A percentile compares a stretch with the other conserved stretches of the same genome.
phyloP scores from a whole-genome alignment of 2,113 vertebrate species.

The Trogon melanurus region DNA sequence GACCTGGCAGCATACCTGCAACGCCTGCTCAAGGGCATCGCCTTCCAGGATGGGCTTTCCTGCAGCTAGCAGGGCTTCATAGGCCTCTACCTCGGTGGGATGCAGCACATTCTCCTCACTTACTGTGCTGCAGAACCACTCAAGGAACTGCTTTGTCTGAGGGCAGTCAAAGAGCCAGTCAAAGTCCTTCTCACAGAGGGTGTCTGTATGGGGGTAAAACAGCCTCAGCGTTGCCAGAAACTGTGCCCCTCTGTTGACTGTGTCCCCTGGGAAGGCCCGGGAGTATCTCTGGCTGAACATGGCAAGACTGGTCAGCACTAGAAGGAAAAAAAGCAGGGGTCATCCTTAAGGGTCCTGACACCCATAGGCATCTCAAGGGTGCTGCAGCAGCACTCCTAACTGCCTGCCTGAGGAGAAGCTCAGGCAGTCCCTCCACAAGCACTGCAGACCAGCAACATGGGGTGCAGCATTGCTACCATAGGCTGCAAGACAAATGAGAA shows the following conservation, averaged over 20 bases:
- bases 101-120: background rate
- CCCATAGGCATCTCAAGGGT: background rate
- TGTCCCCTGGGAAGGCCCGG: background rate
- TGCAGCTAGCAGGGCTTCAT: constrained; percentile 1
- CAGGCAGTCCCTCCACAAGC: background rate
- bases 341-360: background rate
- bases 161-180: constrained; percentile 55
- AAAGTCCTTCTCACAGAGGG: constrained; percentile 34
- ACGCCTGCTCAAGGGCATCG: background rate
- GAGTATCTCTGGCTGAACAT: background rate
- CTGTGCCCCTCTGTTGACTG: background rate
- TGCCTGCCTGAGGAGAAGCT: background rate
- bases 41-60: constrained; percentile 54
- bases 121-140: constrained; percentile 39
- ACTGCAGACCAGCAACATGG: background rate
- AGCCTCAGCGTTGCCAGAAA: background rate
- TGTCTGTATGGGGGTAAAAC: background rate
- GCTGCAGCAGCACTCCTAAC: background rate
- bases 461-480: background rate
- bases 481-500: background rate
- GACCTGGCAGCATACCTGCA: background rate
- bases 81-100: constrained; percentile 37
- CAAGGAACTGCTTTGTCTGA: background rate
- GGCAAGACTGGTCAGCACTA: background rate
- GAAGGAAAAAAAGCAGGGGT: background rate